Evolutionary conservation across 1,140 invertebrate species (phyloP).

Genomic region (Cyrtorhinus lividipennis): DNA sequence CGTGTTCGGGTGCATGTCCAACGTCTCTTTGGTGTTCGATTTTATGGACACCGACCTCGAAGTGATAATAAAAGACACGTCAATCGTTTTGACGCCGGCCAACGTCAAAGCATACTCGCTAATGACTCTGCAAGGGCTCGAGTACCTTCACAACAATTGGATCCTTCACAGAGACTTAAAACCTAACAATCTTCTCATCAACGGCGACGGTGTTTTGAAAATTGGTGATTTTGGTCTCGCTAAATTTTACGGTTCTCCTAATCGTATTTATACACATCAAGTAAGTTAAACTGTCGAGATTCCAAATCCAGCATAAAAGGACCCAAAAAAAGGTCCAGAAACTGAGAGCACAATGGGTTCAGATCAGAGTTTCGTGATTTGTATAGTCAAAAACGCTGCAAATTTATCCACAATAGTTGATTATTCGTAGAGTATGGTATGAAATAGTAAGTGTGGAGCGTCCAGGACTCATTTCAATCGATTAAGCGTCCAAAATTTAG

Average conservation of each 20-base stretch:
- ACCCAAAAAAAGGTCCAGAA: no score
- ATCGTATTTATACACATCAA: slow-evolving; percentile 92
- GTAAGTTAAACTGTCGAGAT: no score
- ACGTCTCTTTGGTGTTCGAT: slow-evolving; percentile 98
- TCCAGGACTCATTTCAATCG: no score
- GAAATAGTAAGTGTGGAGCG: no score
- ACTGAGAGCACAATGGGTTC: no score
- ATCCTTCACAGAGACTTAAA: slow-evolving; percentile 97
- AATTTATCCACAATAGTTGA: no score
- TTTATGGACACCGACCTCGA: slow-evolving; percentile 99
- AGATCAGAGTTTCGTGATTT: no score
- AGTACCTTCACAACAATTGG: slow-evolving; percentile 94
- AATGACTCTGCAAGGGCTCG: slow-evolving; percentile 86
- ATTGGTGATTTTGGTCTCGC: slow-evolving; percentile 98
- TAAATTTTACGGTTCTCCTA: slow-evolving; percentile 92
- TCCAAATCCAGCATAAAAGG: no score
- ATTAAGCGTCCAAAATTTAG: no score
- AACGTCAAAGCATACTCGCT: slow-evolving; percentile 95
- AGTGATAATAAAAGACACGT: slow-evolving; percentile 72
- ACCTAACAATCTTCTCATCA: slow-evolving; percentile 95
- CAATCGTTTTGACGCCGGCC: slow-evolving; percentile 74
- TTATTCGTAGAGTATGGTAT: no score
- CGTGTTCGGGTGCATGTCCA: slow-evolving; percentile 95
- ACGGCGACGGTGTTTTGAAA: slow-evolving; percentile 82
- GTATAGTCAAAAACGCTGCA: no score